Percentiles rank a stretch among this genome's conserved stretches.
These are phyloP conservation scores for Cyprinella venusta DNA, from an alignment of 2,797 vertebrate genomes.

Conservation along the genomic window DNA sequence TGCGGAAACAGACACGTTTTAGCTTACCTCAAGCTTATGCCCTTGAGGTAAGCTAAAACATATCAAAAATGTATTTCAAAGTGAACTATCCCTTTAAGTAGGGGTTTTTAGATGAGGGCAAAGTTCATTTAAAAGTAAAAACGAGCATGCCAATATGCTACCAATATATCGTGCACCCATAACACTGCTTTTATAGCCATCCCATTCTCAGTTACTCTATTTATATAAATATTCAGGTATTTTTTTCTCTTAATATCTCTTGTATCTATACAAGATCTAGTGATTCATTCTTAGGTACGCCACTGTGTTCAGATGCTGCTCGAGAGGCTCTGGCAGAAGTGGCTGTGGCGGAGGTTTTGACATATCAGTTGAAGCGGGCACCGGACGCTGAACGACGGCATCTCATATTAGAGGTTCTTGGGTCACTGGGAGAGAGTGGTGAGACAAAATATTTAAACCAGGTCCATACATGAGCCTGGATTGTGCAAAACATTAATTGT, in stretches of 20 bases:
- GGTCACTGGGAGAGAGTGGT: constrained; percentile 87
- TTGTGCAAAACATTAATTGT: not conserved
- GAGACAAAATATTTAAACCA: constrained; percentile 58
- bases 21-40: no score
- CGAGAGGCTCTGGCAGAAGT: constrained; percentile 82
- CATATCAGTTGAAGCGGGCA: constrained; percentile 82
- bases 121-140: not conserved
- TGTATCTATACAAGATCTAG: not conserved
- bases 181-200: not conserved
- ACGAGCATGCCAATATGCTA: not conserved
- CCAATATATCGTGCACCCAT: not conserved
- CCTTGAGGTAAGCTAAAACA: no score
- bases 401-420: constrained; percentile 86
- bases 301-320: constrained; percentile 77
- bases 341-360: constrained; percentile 80
- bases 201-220: not conserved
- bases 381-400: constrained; percentile 85
- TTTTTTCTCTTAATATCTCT: not conserved
- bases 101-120: not conserved
- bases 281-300: not conserved
- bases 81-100: not conserved
- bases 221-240: not conserved
- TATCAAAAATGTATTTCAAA: no score
- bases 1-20: no score
- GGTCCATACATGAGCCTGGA: not conserved